Evolutionary conservation across 2,888 invertebrate genomes (phyloP), one percentile per base, ranked within the genome.

Genomic region (Thereva unica): DNA sequence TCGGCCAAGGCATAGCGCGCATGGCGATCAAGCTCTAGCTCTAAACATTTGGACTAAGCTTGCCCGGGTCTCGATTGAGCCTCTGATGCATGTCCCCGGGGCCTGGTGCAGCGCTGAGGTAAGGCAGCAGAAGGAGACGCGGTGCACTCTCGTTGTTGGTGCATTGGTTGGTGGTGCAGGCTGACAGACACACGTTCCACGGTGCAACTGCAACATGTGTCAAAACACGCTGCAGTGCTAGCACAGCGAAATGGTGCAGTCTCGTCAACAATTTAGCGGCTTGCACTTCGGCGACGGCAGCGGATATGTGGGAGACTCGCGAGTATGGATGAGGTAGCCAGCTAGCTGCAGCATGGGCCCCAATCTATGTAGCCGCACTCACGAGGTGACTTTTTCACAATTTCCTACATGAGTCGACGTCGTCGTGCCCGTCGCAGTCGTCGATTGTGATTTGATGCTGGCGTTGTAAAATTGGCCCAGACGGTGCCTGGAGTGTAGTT

Each of bases 351-450:
- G 42, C 42, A 10, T 8, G 37, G 37, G 5, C 53, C 5, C 10
- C 6, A 49, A n/a, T 53, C 38, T 37, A 40, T 7, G n/a, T 52
- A 23, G 37, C 10, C 38, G 37, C 38, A 37, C 53, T 53, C 53
- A 53, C 53, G 40, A 53, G 53, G 53, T 53, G 53, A 53, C 53
- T 53, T 37, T 53, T 53, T 53, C 38, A 8, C 53, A 61, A 61
- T 61, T 61, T 50, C 50, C 40, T 50, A 12, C 59, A 12, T 47
- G 47, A 45, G 40, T 49, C 12, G 47, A 9, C 49, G 59, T 59
- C 59, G 34, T 47, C 59, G 49, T 40, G 8, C 8, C 7, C 23
- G 23, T 23, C 2, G 23, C 2, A 1, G 23, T 23, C 23, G 23
- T 23, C 23, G 23, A 23, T 23, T 23, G 23, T 23, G 23, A 23